A percentile compares a stretch with the other conserved stretches of the same genome.
Conservation (phyloP, 2,888 invertebrate genomes). For the Sinodicranocentrus sp. region DNA sequence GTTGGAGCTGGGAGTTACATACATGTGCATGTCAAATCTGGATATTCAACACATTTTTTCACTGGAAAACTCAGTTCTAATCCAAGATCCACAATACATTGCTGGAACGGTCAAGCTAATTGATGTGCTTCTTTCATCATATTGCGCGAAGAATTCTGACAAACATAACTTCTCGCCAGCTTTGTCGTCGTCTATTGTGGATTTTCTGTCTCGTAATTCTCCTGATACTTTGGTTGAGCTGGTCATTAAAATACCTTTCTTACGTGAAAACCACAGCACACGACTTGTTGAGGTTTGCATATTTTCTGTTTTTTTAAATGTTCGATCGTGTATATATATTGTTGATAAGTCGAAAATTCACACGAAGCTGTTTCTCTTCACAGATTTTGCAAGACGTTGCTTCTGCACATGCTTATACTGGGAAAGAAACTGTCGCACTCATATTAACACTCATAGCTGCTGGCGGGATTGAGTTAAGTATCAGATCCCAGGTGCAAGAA, state of each 20-base stretch:
- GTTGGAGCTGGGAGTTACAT: conserved; percentile 74
- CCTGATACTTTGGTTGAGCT: conserved; percentile 69
- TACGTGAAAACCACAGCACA: conserved; percentile 73
- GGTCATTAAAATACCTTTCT: conserved; percentile 70
- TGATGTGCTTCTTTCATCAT: conserved; percentile 63
- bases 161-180: conserved; percentile 69
- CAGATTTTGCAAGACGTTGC: conserved; percentile 62
- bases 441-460: conserved; percentile 73
- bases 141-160: conserved; percentile 47
- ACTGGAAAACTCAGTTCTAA: conserved; percentile 63
- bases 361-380: not conserved
- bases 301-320: not conserved
- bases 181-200: conserved; percentile 71
- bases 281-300: conserved; percentile 70
- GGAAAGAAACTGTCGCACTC: conserved; percentile 71
- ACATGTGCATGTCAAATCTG: conserved; percentile 70
- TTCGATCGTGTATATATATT: too few relatives aligned
- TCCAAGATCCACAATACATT: conserved; percentile 70
- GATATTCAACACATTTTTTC: conserved; percentile 73
- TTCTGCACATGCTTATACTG: conserved; percentile 47
- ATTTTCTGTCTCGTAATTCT: conserved; percentile 70
- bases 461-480: conserved; percentile 68
- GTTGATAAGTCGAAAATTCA: too few relatives aligned
- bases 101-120: conserved; percentile 73
- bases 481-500: conserved; percentile 68